These are phyloP conservation scores for Hycleus cichorii DNA, from an alignment of 1,140 invertebrate species.

Conservation along the genomic window DNA sequence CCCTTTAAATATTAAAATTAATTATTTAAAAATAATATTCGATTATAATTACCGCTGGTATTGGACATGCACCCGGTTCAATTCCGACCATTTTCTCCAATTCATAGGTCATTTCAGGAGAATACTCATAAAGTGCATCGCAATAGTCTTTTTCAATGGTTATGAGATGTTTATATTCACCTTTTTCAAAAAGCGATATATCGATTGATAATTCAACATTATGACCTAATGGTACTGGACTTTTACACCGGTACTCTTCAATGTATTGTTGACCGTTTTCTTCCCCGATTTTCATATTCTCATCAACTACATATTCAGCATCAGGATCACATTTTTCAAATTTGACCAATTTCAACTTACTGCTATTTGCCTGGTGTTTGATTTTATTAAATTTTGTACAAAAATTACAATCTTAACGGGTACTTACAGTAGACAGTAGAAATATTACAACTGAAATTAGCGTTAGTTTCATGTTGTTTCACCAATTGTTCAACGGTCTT, in stretches of 20 bases:
- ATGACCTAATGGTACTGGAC: constrained; percentile 4
- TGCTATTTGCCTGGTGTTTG: background rate
- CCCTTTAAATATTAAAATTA: constrained; percentile 2
- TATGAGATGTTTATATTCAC: constrained; percentile 3
- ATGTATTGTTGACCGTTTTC: constrained; percentile 4
- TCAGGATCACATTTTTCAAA: constrained; percentile 11
- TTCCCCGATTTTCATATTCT: constrained; percentile 5
- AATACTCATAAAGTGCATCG: constrained; percentile 3
- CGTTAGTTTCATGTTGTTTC: too few species aligned
- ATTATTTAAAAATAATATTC: background rate
- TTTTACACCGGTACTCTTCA: constrained; percentile 4
- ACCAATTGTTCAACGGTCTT: too few species aligned
- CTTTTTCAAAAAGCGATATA: constrained; percentile 2
- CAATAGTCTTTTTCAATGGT: constrained; percentile 4
- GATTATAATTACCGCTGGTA: constrained; percentile 4
- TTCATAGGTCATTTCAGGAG: constrained; percentile 9
- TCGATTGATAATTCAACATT: constrained; percentile 8
- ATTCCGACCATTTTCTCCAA: constrained; percentile 9
- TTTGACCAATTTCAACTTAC: constrained; percentile 1
- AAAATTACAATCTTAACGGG: too few species aligned
- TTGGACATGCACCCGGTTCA: constrained; percentile 3
- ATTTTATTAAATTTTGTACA: too few species aligned
- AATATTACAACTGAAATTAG: too few species aligned
- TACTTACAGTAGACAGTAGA: too few species aligned
- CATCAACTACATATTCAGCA: constrained; percentile 6